Conservation (phyloP, 2,888 invertebrate genomes). For the Xanthorhoe spadicearia region DNA sequence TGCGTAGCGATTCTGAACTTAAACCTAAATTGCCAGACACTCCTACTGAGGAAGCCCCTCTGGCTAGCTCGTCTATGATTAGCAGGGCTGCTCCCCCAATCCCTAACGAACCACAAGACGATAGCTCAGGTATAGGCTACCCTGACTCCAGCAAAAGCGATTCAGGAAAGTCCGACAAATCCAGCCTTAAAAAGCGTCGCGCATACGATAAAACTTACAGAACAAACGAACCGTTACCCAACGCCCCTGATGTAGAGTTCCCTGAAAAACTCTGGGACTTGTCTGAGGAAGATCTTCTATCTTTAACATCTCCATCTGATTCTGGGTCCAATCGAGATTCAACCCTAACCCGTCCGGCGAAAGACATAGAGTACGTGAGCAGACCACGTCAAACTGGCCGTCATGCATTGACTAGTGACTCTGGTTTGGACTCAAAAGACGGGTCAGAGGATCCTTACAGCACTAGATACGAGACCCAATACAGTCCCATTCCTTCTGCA, state of each 20-base stretch:
- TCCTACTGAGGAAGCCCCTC: conserved; percentile 70
- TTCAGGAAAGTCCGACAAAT: conserved; percentile 80
- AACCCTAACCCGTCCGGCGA: conserved; percentile 84
- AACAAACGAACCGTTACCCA: conserved; percentile 92
- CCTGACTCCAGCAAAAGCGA: conserved; percentile 82
- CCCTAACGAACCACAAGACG: conserved; percentile 66
- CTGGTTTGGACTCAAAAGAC: conserved; percentile 74
- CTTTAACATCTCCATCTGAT: conserved; percentile 83
- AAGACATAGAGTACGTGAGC: conserved; percentile 86
- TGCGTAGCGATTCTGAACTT: conserved; percentile 69
- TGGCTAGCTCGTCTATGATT: conserved; percentile 51
- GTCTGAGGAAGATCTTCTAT: conserved; percentile 86
- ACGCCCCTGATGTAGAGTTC: conserved; percentile 90
- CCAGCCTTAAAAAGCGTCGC: conserved; percentile 86
- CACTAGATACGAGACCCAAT: conserved; percentile 70
- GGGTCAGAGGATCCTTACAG: conserved; percentile 75
- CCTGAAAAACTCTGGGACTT: conserved; percentile 92
- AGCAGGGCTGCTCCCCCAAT: conserved; percentile 67
- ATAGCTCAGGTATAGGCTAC: conserved; percentile 81
- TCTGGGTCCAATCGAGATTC: conserved; percentile 85
- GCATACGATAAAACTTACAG: conserved; percentile 93
- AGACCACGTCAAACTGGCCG: conserved; percentile 85
- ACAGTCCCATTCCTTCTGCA: conserved; percentile 77
- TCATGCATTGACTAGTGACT: conserved; percentile 81
- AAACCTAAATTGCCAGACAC: conserved; percentile 69